Evolutionary conservation across 2,113 vertebrate genomes (phyloP).

Genomic region (Dolichotis patagonum): DNA sequence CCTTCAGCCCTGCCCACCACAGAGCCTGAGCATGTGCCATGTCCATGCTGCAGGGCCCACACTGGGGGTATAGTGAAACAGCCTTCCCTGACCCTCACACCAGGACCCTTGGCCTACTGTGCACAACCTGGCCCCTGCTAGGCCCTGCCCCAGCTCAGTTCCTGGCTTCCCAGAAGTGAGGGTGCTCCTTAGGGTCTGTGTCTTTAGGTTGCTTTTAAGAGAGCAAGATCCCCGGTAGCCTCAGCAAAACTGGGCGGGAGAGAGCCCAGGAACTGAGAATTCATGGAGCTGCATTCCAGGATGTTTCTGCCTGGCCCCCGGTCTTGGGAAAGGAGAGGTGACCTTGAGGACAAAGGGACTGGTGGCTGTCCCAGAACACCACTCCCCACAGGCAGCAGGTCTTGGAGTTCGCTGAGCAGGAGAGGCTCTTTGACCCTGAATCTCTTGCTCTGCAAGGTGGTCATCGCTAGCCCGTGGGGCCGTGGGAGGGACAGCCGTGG

Average conservation of each 20-base stretch:
- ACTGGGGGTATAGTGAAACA: not conserved
- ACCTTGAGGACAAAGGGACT: not conserved
- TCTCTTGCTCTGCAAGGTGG: not conserved
- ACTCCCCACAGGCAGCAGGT: not conserved
- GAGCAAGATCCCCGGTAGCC: not conserved
- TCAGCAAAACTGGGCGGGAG: not conserved
- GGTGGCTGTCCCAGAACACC: not conserved
- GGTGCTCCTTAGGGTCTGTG: not conserved
- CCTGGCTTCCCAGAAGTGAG: not conserved
- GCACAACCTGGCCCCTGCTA: not conserved
- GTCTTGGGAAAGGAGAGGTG: not conserved
- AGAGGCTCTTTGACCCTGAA: not conserved
- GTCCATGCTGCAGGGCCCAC: rapidly evolving
- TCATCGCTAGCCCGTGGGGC: not conserved
- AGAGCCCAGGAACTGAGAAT: not conserved
- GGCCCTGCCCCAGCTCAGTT: not conserved
- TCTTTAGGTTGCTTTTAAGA: not conserved
- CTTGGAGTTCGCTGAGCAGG: not conserved
- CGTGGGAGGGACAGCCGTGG: not conserved
- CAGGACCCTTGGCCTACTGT: no score
- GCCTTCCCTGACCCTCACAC: not conserved
- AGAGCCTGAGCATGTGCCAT: not conserved
- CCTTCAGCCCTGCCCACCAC: not conserved
- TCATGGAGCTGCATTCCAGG: not conserved
- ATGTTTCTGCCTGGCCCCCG: not conserved